Conservation (phyloP, 1,140 invertebrate genomes). For the Temnothorax nylanderi region DNA sequence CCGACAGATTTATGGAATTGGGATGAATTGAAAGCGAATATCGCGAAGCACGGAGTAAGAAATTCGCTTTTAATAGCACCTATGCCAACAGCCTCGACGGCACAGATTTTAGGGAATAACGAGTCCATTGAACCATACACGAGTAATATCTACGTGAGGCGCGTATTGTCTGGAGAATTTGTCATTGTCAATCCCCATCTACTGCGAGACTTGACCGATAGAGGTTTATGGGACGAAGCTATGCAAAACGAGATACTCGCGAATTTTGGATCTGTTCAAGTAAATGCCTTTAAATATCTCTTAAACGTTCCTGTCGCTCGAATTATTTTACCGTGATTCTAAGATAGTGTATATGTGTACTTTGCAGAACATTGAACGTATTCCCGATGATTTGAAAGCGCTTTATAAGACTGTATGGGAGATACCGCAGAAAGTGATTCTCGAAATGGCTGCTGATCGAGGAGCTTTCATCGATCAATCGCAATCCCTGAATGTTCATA, state of each 20-base stretch:
- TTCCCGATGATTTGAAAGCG: slow-evolving; percentile 95
- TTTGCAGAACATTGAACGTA: slow-evolving; percentile 85
- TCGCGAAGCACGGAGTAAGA: slow-evolving; percentile 95
- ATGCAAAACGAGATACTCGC: slow-evolving; percentile 98
- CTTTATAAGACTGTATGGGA: slow-evolving; percentile 99
- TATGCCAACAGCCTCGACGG: slow-evolving; percentile 99
- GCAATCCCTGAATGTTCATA: slow-evolving; percentile 98
- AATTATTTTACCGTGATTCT: neutral
- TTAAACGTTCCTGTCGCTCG: neutral
- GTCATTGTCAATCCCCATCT: slow-evolving; percentile 99
- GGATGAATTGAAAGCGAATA: slow-evolving; percentile 93
- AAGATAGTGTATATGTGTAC: neutral
- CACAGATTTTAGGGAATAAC: slow-evolving; percentile 99
- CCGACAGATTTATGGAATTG: slow-evolving; percentile 97
- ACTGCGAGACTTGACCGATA: slow-evolving; percentile 96
- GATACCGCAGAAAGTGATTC: slow-evolving; percentile 96
- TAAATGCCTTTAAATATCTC: slow-evolving; percentile 70
- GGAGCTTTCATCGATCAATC: slow-evolving; percentile 99
- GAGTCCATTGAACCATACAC: slow-evolving; percentile 99
- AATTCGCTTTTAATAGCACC: slow-evolving; percentile 98
- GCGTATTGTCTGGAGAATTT: slow-evolving; percentile 96
- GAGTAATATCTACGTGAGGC: slow-evolving; percentile 97
- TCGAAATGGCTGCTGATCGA: slow-evolving; percentile 99
- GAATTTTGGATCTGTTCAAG: slow-evolving; percentile 96
- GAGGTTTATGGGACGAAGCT: slow-evolving; percentile 97